A percentile compares a stretch with the other conserved stretches of the same genome.
phyloP scores from a whole-genome alignment of 2,888 invertebrate species.

The Gerosis bhagava region DNA sequence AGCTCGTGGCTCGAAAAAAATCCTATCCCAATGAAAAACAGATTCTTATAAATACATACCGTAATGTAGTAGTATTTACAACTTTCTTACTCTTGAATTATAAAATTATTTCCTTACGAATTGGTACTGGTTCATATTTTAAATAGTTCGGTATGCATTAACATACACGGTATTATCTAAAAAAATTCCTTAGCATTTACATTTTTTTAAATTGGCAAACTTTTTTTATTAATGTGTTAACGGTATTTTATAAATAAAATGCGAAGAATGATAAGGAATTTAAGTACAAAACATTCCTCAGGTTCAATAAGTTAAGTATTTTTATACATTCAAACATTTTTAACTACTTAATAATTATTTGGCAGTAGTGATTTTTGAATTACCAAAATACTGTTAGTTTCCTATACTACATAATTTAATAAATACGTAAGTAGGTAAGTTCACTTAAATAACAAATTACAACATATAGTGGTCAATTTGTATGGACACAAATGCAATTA shows the following conservation, averaged over 20 bases:
- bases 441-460: slow-evolving; percentile 64
- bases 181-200: slow-evolving; percentile 30
- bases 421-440: slow-evolving; percentile 51
- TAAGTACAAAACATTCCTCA: slow-evolving; percentile 68
- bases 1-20: slow-evolving; percentile 48
- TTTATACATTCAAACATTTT: slow-evolving; percentile 71
- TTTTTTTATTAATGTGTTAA: slow-evolving; percentile 28
- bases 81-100: slow-evolving; percentile 38
- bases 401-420: slow-evolving; percentile 61
- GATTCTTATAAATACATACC: slow-evolving; percentile 70
- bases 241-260: slow-evolving; percentile 43
- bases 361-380: slow-evolving; percentile 74
- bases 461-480: slow-evolving; percentile 54
- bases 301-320: slow-evolving; percentile 49
- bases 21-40: slow-evolving; percentile 50
- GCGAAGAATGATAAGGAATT: slow-evolving; percentile 50
- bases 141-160: slow-evolving; percentile 21
- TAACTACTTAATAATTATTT: slow-evolving; percentile 71
- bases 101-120: slow-evolving; percentile 24
- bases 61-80: slow-evolving; percentile 72
- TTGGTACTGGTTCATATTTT: slow-evolving; percentile 24
- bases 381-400: slow-evolving; percentile 56
- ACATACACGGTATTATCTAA: slow-evolving; percentile 10
- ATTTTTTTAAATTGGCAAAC: slow-evolving; percentile 34
- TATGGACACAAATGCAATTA: slow-evolving; percentile 50